Conservation (phyloP, 1,140 invertebrate species). For the Camponotus pennsylvanicus region DNA sequence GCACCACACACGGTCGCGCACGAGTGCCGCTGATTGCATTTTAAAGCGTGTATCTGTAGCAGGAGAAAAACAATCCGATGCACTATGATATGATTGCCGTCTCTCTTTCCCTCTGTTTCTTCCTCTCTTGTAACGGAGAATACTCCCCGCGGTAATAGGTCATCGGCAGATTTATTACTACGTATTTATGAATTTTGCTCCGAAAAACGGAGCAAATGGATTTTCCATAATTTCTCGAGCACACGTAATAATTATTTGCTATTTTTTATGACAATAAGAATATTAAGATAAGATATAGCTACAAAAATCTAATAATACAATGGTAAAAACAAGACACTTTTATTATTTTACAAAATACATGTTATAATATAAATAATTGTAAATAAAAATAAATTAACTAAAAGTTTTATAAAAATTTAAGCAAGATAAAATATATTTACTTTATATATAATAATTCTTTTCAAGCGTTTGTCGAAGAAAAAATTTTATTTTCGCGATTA, state of each 20-base stretch:
- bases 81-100: slow-evolving; percentile 68
- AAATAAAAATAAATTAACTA: not conserved
- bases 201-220: slow-evolving; percentile 1
- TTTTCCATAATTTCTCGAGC: slow-evolving; percentile 48
- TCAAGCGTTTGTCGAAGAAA: not conserved
- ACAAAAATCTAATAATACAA: not conserved
- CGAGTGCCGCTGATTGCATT: slow-evolving; percentile 75
- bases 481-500: not conserved
- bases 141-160: slow-evolving; percentile 68
- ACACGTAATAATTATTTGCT: not conserved
- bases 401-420: not conserved
- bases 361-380: not conserved
- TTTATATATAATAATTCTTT: not conserved
- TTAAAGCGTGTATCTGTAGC: slow-evolving; percentile 70
- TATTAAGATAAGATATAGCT: too few species aligned
- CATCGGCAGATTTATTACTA: slow-evolving; percentile 69
- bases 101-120: slow-evolving; percentile 1
- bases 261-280: slow-evolving; percentile 1
- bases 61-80: slow-evolving; percentile 70
- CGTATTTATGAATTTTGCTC: slow-evolving; percentile 66
- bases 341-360: not conserved
- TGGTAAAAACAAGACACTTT: not conserved
- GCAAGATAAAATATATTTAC: not conserved
- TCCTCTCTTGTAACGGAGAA: slow-evolving; percentile 66
- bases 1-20: slow-evolving; percentile 65